Evolutionary conservation across 2,113 vertebrate genomes (phyloP).

Genomic region (Psilopsiagon aurifrons): DNA sequence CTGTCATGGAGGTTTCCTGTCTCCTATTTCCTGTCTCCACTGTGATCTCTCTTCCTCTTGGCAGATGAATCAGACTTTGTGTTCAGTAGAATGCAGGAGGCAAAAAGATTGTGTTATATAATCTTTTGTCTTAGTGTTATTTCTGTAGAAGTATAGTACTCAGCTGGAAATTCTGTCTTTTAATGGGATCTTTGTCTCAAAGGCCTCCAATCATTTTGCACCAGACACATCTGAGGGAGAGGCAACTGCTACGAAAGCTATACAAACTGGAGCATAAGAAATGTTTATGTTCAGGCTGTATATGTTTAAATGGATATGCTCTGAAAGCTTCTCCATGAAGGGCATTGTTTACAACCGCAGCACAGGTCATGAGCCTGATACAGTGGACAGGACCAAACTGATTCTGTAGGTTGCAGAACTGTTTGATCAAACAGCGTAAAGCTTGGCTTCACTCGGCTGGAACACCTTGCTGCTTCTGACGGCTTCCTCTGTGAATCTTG

Average conservation of each 20-base stretch:
- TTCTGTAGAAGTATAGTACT: not conserved
- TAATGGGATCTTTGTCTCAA: not conserved
- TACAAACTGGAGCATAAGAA: not conserved
- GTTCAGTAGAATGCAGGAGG: not conserved
- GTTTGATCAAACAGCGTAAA: slow-evolving; percentile 1
- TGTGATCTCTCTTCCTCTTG: not conserved
- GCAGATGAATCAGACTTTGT: not conserved
- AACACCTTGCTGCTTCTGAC: slow-evolving; percentile 36
- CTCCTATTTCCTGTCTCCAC: not conserved
- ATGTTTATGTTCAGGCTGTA: accelerated
- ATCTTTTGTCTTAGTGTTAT: not conserved
- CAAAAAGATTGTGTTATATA: not conserved
- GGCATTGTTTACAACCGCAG: not conserved
- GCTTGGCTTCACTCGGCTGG: not conserved
- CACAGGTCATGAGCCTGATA: accelerated
- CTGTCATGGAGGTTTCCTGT: not conserved
- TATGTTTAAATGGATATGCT: not conserved
- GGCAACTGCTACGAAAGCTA: not conserved
- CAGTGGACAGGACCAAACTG: not conserved
- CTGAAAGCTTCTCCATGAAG: accelerated
- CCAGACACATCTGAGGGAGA: not conserved
- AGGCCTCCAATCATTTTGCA: not conserved
- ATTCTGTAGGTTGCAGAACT: not conserved
- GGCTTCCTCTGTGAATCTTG: slow-evolving; percentile 24
- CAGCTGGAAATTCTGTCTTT: not conserved